Percentiles rank a stretch among this genome's conserved stretches.
phyloP scores from a whole-genome alignment of 2,797 vertebrate genomes.

The Micropoecilia bifurca region DNA sequence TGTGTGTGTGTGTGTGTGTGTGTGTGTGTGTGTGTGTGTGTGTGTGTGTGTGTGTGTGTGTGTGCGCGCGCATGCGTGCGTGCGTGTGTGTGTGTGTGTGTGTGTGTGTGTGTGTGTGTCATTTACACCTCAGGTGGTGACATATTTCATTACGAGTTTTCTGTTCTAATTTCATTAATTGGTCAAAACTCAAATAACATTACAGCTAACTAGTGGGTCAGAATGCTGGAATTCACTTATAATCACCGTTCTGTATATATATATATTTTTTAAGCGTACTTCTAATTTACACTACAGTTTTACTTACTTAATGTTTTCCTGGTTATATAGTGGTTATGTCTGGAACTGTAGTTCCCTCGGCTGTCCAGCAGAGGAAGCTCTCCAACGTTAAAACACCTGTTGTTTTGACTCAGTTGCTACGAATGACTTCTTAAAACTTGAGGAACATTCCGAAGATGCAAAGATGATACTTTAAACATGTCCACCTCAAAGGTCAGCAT shows the following conservation, averaged over 20 bases:
- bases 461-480: not conserved
- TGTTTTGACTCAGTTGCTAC: not conserved
- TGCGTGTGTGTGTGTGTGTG: not conserved
- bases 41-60: not conserved
- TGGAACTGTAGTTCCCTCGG: constrained; percentile 4
- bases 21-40: too few relatives aligned
- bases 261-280: not conserved
- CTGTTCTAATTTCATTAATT: constrained; percentile 10
- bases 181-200: not conserved
- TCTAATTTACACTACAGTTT: not conserved
- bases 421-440: not conserved
- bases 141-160: constrained; percentile 5
- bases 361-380: constrained; percentile 13
- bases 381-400: constrained; percentile 2
- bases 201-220: not conserved
- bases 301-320: not conserved
- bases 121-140: constrained; percentile 19
- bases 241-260: not conserved
- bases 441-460: not conserved
- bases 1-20: too few relatives aligned
- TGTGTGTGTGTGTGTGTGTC: not conserved
- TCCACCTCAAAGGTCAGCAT: not conserved
- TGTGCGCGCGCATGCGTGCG: not conserved
- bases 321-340: not conserved
- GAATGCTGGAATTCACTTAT: not conserved